phyloP scores from a whole-genome alignment of 35 echinoderm and acorn worm species.

The Chiridota heheva region DNA sequence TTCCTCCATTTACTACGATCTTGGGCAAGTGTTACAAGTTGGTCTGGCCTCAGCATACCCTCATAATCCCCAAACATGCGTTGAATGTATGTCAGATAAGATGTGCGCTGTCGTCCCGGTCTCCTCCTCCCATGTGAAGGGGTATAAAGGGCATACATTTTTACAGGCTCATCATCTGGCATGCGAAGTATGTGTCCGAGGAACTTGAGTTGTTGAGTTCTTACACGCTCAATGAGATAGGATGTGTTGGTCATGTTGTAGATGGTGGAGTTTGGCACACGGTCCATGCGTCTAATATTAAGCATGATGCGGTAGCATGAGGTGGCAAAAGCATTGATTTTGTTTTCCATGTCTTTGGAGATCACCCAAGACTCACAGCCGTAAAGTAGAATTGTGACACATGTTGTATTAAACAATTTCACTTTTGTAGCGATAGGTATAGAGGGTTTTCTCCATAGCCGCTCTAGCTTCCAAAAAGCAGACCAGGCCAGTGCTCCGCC shows the following conservation, averaged over 20 bases:
- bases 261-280: constrained; percentile 12
- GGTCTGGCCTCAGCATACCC: neutral
- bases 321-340: no score
- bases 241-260: neutral
- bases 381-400: no score
- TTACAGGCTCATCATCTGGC: neutral
- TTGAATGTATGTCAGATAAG: constrained; percentile 24
- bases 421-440: neutral
- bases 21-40: neutral
- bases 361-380: no score
- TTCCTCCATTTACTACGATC: neutral
- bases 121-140: constrained; percentile 14
- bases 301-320: neutral
- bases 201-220: constrained; percentile 33
- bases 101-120: constrained; percentile 14
- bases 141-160: constrained; percentile 1
- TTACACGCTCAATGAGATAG: neutral
- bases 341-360: neutral
- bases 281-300: neutral
- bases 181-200: constrained; percentile 4
- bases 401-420: neutral
- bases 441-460: no score
- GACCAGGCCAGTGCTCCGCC: neutral
- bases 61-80: neutral
- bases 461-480: no score